Conservation (phyloP, 2,113 vertebrate genomes). For the Mesembrinibis cayennensis region DNA sequence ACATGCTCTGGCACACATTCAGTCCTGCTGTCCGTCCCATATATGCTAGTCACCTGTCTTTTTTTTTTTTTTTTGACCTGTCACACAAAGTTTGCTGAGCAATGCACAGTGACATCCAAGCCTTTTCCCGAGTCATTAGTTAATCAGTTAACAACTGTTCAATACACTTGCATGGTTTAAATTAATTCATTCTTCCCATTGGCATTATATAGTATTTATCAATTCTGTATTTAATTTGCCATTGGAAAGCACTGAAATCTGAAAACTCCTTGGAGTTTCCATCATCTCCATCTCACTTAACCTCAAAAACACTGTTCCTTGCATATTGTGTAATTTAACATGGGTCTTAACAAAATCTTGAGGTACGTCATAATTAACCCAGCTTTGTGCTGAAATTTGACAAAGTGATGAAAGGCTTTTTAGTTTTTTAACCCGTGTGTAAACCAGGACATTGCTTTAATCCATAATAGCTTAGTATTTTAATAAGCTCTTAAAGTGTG, state of each 20-base stretch:
- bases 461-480: neutral
- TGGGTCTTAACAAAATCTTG: neutral
- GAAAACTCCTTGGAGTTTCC: neutral
- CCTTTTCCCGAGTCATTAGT: neutral
- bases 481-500: neutral
- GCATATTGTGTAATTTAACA: neutral
- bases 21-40: neutral
- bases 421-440: neutral
- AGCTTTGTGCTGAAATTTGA: neutral
- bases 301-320: neutral
- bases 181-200: neutral
- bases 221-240: neutral
- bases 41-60: neutral
- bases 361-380: neutral
- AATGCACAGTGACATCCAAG: neutral
- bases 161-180: neutral
- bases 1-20: rapidly evolving
- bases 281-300: neutral
- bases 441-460: neutral
- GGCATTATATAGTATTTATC: neutral
- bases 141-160: neutral
- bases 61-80: neutral
- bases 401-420: too few species aligned
- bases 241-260: neutral
- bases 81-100: neutral